Evolutionary conservation across 2,113 vertebrate genomes (phyloP), one percentile per base, ranked within the genome.

Genomic region (Pan troglodytes): DNA sequence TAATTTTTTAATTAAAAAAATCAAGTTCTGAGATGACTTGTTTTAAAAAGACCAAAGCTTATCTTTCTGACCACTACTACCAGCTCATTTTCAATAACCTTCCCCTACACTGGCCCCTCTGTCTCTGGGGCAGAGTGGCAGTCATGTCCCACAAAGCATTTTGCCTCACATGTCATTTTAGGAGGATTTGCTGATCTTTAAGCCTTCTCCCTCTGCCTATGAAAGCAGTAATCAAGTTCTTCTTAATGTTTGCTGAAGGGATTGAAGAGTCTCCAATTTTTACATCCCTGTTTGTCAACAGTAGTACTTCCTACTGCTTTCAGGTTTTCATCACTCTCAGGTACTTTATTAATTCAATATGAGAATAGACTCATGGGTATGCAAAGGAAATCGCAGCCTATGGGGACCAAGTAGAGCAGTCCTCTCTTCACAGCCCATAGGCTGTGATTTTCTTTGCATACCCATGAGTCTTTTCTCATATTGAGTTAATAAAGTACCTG

Each of bases 121-220:
- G 8, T 70, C 87, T 89, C 80, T 35, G 20, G 23, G 50, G 72
- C 75, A 79, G 94, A 35, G 48, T 68, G 40, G 32, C 43, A 72
- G 93, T 80, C 80, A 81, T 6, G 50, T 90, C 35, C 18, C 80
- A 70, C 84, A 82, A 85, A 96, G 67, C 85, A 57, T 80, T 93
- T 82, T 11, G 6, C 61, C 27, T 30, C 61, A 64, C 4, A 6
- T 5, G 17, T 40, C 9, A 4, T 86, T 86, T 23, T 45, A 13
- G 14, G 30, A 68, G 35, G 25, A 79, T 30, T 78, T 86, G 59
- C 30, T 75, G 6, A 68, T 50, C n/a, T 61, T 55, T 32, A 72
- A 3, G 43, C 1, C 40, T 67, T 55, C 23, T 67, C 43, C 8
- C 10, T 76, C 59, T 17, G 35, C 48, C 22, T 64, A 14, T 1